Base-by-base conservation (phyloP, 2,113 vertebrate genomes). In the Syrmaticus mikado region DNA sequence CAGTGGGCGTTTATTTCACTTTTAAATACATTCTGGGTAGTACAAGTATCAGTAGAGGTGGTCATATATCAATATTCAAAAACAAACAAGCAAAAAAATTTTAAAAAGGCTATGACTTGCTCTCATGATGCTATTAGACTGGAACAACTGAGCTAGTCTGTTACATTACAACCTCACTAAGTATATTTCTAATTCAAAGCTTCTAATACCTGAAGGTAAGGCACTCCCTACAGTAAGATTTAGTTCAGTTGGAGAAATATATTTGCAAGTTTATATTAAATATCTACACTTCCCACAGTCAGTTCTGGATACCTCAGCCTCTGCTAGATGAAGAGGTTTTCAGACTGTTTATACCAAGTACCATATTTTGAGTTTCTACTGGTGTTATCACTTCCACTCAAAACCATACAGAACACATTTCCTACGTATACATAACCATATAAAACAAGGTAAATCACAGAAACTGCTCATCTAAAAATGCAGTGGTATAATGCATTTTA, bases 51-150 rank as follows among this genome's bases (percentile, higher is more conserved):
- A 41, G 52, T 32, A 66, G 41, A n/a, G 11, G 10, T 17, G 28
- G 17, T 38, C 65, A 65, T 6, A 12, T 1, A 36, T 13, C 38
- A 82, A 16, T 19, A 61, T 16, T 2, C 45, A 53, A 77, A 87
- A 80, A 77, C 20, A 76, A 89, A 32, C 0, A 0, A 84, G 24
- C 0, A 6, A 46, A 70, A 52, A 27, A 52, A 27, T 5, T 24
- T 25, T 52, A 8, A 52, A 65, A 84, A 48, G 14, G 13, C 25
- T 0, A 0, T 11, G 25, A 52, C 12, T 73, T 76, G 21, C 25
- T 38, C 58, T 15, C 38, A 76, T 8, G 40, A 80, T 25, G 46
- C 16, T 77, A 78, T 65, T 22, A 65, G 70, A 80, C 25, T 46
- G 6, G 28, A 7, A 10, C 53, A 82, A 65, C 3, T n/a, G 62